Base-by-base conservation (phyloP, 2,113 vertebrate genomes). In the Galbula dea region DNA sequence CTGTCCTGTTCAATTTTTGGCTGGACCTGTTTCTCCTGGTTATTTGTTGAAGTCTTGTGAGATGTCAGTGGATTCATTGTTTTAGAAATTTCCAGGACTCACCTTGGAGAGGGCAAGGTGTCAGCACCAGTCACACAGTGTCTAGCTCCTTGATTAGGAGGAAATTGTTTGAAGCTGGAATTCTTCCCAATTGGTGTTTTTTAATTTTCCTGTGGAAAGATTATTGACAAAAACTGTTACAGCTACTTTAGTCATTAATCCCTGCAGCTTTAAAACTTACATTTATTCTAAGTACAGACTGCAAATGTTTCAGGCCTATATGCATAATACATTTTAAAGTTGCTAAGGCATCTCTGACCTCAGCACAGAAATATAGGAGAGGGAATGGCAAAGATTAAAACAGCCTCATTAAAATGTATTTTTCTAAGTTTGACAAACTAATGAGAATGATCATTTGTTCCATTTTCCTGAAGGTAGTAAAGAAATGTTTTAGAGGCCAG, bases 361-460 rank as follows among this genome's bases (percentile, higher is more conserved):
- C 55, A 43, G 72, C 79, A 67, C 27, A 75, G 74, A 81, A 84
- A 20, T 55, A 34, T 13, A 4, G 30, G 45, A 39, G 34, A 72
- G 3, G 11, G 36, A 72, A 49, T 49, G 62, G 61, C 32, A 96
- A 63, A 78, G 43, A 34, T 78, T 90, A 57, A 91, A 94, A 17
- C 24, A 87, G 26, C 13, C 24, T 95, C 52, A 59, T 94, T 87
- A 82, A 92, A 90, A 59, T 67, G 16, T 16, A 37, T 65, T 81
- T 77, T 84, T 72, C 21, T 21, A 32, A n/a, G 36, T 48, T 57
- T 68, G 52, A 67, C 52, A 36, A 79, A 79, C 68, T 86, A 51
- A 67, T 67, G 57, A 92, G 36, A 90, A n/a, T 11, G 19, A 59
- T 4, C 15, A 32, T 43, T 78, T 67, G n/a, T 59, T 82, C 67